Percentiles rank a stretch among this genome's conserved stretches.
Conservation (phyloP, 2,113 vertebrate species). For the Rhagologus leucostigma region DNA sequence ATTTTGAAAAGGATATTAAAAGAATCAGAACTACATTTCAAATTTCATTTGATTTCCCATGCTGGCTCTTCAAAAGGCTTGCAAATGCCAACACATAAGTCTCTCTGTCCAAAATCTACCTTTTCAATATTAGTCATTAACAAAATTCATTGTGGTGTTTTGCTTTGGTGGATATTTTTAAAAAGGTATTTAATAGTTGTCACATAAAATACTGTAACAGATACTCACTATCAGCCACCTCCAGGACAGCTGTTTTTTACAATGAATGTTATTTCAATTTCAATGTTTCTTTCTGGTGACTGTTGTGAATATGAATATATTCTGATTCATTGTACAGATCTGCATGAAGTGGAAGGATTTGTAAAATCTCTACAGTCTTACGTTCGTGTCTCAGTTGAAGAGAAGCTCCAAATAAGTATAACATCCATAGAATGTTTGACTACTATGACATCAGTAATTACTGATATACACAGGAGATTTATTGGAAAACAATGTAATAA, state of each 20-base stretch:
- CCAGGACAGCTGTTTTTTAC: background rate
- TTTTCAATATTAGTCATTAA: background rate
- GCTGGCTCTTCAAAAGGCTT: conserved; percentile 4
- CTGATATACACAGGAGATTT: background rate
- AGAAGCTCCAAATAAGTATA: background rate
- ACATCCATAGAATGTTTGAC: background rate
- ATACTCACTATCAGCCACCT: background rate
- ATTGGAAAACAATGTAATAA: background rate
- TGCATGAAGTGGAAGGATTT: background rate
- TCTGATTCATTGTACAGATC: conserved; percentile 16
- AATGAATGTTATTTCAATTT: background rate
- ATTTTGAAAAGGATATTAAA: conserved; percentile 32
- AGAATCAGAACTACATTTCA: conserved; percentile 2
- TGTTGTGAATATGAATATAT: background rate
- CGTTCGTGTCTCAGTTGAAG: background rate
- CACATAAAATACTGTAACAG: background rate
- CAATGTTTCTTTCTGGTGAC: background rate
- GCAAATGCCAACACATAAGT: background rate
- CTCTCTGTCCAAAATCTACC: background rate
- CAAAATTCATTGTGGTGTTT: background rate
- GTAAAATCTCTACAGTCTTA: background rate
- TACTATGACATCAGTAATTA: background rate
- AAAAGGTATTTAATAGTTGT: background rate
- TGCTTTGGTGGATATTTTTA: background rate
- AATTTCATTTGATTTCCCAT: background rate